phyloP scores from a whole-genome alignment of 2,888 invertebrate species.

The Cheilosia pagana region DNA sequence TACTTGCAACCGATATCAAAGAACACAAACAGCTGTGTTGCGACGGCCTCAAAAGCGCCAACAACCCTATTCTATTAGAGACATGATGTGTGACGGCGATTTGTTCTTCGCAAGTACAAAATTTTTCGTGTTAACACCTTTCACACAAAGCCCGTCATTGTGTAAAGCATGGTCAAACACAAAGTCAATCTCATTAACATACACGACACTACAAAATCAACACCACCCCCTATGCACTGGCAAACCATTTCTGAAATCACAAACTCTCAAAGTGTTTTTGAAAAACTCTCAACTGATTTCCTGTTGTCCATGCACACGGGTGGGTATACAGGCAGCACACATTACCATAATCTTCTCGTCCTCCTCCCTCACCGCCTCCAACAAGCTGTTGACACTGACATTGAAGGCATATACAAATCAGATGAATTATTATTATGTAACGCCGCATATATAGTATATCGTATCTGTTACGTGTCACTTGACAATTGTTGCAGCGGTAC shows the following conservation, averaged over 20 bases:
- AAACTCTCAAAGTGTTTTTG: neutral
- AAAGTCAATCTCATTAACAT: slow-evolving; percentile 32
- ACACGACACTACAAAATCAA: slow-evolving; percentile 1
- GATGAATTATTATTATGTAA: slow-evolving; percentile 47
- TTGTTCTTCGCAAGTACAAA: neutral
- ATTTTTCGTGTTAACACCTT: slow-evolving; percentile 2
- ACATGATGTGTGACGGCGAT: neutral
- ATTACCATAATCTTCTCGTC: slow-evolving; percentile 25
- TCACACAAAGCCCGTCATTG: neutral
- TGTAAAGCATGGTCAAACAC: slow-evolving; percentile 16
- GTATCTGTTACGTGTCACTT: slow-evolving; percentile 39
- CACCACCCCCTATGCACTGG: slow-evolving; percentile 25
- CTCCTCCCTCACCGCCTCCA: slow-evolving; percentile 1
- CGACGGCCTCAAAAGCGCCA: no score
- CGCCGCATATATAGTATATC: slow-evolving; percentile 6
- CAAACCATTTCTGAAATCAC: slow-evolving; percentile 19
- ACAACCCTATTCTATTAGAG: neutral
- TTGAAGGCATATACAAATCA: slow-evolving; percentile 56
- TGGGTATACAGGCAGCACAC: neutral
- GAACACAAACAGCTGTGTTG: neutral
- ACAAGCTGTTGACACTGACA: slow-evolving; percentile 55
- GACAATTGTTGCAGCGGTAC: slow-evolving; percentile 55
- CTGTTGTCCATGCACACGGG: slow-evolving; percentile 31
- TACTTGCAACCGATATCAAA: neutral
- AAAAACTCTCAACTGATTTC: slow-evolving; percentile 31